Conservation (phyloP, 1,140 invertebrate species). For the Euura saliciscinereae region DNA sequence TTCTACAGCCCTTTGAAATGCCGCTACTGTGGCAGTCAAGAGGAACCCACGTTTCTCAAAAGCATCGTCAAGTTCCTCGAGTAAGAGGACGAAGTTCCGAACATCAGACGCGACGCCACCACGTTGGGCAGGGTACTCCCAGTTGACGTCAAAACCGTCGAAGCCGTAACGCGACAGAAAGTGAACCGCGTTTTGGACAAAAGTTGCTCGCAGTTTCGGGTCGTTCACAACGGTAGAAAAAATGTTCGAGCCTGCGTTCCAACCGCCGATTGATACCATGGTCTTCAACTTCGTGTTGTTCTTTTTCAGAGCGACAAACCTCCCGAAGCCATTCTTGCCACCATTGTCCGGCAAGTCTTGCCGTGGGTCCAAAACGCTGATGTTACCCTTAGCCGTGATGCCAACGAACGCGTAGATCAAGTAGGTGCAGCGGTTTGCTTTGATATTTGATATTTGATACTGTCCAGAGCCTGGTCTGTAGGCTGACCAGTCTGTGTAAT, state of each 20-base stretch:
- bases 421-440: constrained; percentile 71
- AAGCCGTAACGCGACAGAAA: constrained; percentile 43
- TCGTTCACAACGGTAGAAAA: constrained; percentile 60
- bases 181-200: constrained; percentile 39
- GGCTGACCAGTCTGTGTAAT: no score
- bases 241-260: constrained; percentile 74
- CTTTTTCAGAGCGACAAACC: constrained; percentile 56
- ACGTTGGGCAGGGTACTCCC: constrained; percentile 34
- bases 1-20: constrained; percentile 59
- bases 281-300: constrained; percentile 71
- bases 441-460: constrained; percentile 63
- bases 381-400: constrained; percentile 47
- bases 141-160: constrained; percentile 51
- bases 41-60: constrained; percentile 61
- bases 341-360: no score
- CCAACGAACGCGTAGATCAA: constrained; percentile 74
- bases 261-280: constrained; percentile 76
- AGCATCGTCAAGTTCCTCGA: constrained; percentile 64
- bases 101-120: constrained; percentile 54
- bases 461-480: constrained; percentile 64
- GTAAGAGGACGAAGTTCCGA: constrained; percentile 57
- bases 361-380: constrained; percentile 46
- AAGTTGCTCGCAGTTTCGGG: constrained; percentile 30
- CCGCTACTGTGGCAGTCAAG: constrained; percentile 68
- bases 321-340: no score